These are phyloP conservation scores for Brotula barbata DNA, from an alignment of 2,797 vertebrate genomes.

Conservation along the genomic window DNA sequence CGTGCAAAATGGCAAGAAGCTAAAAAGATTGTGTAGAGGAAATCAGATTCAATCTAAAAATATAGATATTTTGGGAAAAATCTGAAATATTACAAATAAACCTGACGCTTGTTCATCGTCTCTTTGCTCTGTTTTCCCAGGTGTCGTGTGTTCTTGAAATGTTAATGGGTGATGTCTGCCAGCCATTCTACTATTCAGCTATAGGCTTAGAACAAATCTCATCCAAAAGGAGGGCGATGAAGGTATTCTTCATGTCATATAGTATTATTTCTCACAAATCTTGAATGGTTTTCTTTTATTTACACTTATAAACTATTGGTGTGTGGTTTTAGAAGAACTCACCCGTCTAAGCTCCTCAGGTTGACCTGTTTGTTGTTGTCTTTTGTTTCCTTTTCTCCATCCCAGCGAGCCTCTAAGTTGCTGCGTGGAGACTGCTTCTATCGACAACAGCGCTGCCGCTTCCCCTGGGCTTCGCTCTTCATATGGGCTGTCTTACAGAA, in stretches of 20 bases:
- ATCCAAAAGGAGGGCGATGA: slow-evolving; percentile 68
- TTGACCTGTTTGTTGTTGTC: no score
- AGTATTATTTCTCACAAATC: not conserved
- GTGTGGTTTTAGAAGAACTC: not conserved
- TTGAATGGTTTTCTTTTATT: not conserved
- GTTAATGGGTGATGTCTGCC: slow-evolving; percentile 83
- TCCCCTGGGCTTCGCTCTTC: slow-evolving; percentile 86
- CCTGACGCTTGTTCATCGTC: no score
- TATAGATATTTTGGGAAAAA: no score
- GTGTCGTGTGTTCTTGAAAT: slow-evolving; percentile 81
- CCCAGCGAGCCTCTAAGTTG: slow-evolving; percentile 46
- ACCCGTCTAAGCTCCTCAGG: not conserved
- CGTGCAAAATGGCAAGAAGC: no score
- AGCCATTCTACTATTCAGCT: slow-evolving; percentile 76
- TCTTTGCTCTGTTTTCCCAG: slow-evolving; percentile 53
- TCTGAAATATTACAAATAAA: no score
- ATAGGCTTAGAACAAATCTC: slow-evolving; percentile 50
- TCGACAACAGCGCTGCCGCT: slow-evolving; percentile 38
- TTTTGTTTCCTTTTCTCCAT: not conserved
- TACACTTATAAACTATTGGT: not conserved
- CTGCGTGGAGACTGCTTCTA: slow-evolving; percentile 66
- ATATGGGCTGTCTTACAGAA: slow-evolving; percentile 91
- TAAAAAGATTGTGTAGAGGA: no score
- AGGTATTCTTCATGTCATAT: slow-evolving; percentile 64
- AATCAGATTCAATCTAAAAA: no score